Percentiles rank a stretch among this genome's conserved stretches.
Conservation (phyloP, 2,797 vertebrate species). For the Pseudochirops corinnae region DNA sequence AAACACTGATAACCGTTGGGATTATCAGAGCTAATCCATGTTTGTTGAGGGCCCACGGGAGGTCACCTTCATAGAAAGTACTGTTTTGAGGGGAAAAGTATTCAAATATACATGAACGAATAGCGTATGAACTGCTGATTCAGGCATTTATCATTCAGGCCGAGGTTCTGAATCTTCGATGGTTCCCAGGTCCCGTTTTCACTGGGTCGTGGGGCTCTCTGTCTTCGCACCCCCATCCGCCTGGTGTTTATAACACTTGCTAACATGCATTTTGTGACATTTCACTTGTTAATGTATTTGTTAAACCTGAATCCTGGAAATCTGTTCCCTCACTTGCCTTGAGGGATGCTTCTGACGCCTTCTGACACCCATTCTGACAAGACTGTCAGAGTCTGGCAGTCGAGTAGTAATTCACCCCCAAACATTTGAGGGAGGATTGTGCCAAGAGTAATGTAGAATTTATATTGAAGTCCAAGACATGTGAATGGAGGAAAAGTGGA, state of each 20-base stretch:
- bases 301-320: too few relatives aligned
- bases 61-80: conserved; percentile 62
- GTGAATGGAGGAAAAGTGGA: not conserved
- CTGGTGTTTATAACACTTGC: conserved; percentile 44
- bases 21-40: conserved; percentile 61
- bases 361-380: too few relatives aligned
- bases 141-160: conserved; percentile 59
- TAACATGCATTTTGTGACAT: too few relatives aligned
- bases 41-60: conserved; percentile 66
- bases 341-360: too few relatives aligned
- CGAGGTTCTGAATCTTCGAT: conserved; percentile 18
- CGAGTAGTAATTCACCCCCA: not conserved
- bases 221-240: conserved; percentile 55
- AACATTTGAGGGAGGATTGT: not conserved
- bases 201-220: conserved; percentile 37
- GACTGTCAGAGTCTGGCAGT: not conserved
- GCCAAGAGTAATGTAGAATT: too few relatives aligned
- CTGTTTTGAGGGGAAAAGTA: conserved; percentile 33
- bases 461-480: not conserved
- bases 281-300: too few relatives aligned
- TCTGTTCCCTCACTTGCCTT: too few relatives aligned
- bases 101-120: conserved; percentile 58
- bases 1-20: conserved; percentile 72
- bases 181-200: not conserved
- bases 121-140: conserved; percentile 57